A percentile compares a stretch with the other conserved stretches of the same genome.
Conservation (phyloP, 2,797 vertebrate species). For the Xenopus petersii region DNA sequence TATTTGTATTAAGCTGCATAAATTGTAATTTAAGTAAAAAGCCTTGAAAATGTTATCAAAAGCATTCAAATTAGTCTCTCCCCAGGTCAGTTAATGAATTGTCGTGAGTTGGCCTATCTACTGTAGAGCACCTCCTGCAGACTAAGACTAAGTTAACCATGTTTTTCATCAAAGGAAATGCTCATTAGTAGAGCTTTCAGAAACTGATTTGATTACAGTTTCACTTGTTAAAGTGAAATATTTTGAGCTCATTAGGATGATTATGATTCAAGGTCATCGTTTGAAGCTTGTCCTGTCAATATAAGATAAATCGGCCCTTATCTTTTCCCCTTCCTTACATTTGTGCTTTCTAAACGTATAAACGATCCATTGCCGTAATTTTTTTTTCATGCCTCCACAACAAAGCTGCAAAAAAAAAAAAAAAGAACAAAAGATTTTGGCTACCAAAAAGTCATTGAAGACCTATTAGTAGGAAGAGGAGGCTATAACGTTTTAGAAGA, state of each 20-base stretch:
- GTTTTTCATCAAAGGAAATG: constrained; percentile 86
- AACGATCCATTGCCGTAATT: constrained; percentile 80
- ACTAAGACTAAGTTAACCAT: constrained; percentile 77
- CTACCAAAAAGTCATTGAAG: constrained; percentile 76
- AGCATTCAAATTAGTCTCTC: constrained; percentile 98
- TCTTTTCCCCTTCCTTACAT: constrained; percentile 81
- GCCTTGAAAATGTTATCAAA: constrained; percentile 99
- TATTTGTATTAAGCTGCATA: constrained; percentile 97
- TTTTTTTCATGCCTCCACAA: constrained; percentile 76
- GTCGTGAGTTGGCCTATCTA: constrained; percentile 90
- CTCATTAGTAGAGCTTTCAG: constrained; percentile 90
- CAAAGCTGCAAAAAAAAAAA: constrained; percentile 59
- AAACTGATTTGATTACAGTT: constrained; percentile 93
- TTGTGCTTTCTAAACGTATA: constrained; percentile 79
- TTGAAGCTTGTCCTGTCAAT: constrained; percentile 93
- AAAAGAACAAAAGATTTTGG: constrained; percentile 70
- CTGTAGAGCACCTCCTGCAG: constrained; percentile 79
- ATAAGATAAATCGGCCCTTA: constrained; percentile 88
- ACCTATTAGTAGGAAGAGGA: constrained; percentile 70
- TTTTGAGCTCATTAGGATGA: constrained; percentile 94
- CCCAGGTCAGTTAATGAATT: constrained; percentile 99
- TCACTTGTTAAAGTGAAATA: constrained; percentile 92
- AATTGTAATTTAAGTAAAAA: constrained; percentile 85
- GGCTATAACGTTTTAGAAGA: constrained; percentile 72
- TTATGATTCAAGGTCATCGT: constrained; percentile 98